Conservation (phyloP, 2,113 vertebrate genomes). For the Jacana jacana region DNA sequence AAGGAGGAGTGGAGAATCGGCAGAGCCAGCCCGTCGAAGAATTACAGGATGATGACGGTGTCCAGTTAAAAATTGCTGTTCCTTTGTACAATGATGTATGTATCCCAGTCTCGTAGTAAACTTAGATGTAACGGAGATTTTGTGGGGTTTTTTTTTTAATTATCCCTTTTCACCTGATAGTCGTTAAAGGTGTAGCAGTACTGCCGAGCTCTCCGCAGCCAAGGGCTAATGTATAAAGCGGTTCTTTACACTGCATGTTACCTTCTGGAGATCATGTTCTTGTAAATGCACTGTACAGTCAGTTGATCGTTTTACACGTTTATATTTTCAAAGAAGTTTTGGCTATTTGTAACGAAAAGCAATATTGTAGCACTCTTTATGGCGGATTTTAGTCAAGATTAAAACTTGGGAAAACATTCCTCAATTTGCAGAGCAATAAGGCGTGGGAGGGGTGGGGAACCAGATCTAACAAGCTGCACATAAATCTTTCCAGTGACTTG, state of each 20-base stretch:
- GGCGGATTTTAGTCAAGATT: not conserved
- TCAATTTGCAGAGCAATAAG: conserved; percentile 36
- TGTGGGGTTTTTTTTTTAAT: not conserved
- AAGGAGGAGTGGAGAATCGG: conserved; percentile 70
- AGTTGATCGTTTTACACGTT: conserved; percentile 69
- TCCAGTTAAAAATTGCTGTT: conserved; percentile 67
- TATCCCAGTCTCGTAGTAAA: conserved; percentile 15
- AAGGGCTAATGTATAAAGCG: conserved; percentile 64
- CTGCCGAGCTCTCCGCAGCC: conserved; percentile 63
- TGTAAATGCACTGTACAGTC: conserved; percentile 76
- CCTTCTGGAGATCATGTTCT: conserved; percentile 54
- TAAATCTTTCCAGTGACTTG: conserved; percentile 22
- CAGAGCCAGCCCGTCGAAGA: conserved; percentile 71
- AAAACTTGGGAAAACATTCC: not conserved
- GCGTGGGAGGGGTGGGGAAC: not conserved
- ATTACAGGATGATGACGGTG: conserved; percentile 75
- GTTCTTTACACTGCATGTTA: conserved; percentile 43
- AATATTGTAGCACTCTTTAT: conserved; percentile 51
- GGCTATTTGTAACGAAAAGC: conserved; percentile 74
- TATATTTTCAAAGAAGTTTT: conserved; percentile 71
- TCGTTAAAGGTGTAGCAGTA: conserved; percentile 44
- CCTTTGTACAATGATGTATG: conserved; percentile 42
- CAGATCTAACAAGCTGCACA: not conserved
- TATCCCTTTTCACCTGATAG: not conserved
- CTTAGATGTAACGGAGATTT: conserved; percentile 15